Percentiles rank a stretch among this genome's conserved stretches.
These are phyloP conservation scores for Sebastes variabilis DNA, from an alignment of 2,797 vertebrate genomes.

Conservation along the genomic window DNA sequence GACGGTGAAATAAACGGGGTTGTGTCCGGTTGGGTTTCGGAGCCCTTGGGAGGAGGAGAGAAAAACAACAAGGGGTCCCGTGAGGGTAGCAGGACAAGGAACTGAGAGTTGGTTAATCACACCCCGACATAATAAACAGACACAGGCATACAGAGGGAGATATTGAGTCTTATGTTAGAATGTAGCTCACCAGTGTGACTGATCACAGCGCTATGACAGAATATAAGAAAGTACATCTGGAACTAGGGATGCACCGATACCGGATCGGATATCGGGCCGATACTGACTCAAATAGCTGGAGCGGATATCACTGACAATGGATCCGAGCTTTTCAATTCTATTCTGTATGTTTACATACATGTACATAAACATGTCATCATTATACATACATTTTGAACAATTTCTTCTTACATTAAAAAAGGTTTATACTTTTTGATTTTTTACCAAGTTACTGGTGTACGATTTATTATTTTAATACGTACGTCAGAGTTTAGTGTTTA, in stretches of 20 bases:
- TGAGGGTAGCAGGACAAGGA: not conserved
- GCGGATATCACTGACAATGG: too few species aligned
- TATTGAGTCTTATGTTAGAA: not conserved
- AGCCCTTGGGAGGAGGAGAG: constrained; percentile 1
- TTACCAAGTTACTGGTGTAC: too few species aligned
- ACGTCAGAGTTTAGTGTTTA: too few species aligned
- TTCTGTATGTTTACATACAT: too few species aligned
- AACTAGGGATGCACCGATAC: not conserved
- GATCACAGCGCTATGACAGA: not conserved
- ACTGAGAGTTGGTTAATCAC: not conserved
- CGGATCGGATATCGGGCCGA: not conserved
- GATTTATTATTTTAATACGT: too few species aligned
- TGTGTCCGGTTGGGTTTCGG: constrained; percentile 30
- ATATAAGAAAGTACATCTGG: not conserved
- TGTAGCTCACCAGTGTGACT: not conserved
- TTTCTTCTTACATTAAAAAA: too few species aligned
- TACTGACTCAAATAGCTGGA: not conserved
- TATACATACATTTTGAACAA: too few species aligned
- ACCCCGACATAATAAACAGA: not conserved
- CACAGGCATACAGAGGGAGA: not conserved
- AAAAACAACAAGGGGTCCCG: not conserved
- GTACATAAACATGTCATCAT: too few species aligned
- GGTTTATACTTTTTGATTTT: too few species aligned
- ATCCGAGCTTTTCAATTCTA: too few species aligned
- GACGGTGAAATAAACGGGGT: constrained; percentile 37